phyloP scores from a whole-genome alignment of 1,140 invertebrate species.

The Scaptomyza hsui region DNA sequence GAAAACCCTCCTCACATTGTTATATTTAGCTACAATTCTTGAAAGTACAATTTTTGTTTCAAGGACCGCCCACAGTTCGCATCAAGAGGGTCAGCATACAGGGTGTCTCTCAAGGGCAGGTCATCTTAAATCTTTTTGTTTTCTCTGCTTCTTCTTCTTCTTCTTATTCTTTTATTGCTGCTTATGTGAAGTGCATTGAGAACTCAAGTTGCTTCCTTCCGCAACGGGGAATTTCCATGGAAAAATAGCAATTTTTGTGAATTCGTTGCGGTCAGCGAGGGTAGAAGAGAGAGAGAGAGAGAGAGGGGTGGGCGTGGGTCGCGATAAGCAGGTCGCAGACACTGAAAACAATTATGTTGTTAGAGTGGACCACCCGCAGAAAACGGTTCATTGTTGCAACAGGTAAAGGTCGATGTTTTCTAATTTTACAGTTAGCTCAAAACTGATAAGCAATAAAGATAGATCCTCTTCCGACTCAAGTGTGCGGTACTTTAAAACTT shows the following conservation, averaged over 20 bases:
- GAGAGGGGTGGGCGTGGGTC: slow-evolving; percentile 32
- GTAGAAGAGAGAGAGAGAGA: too few species aligned
- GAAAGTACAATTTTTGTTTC: slow-evolving; percentile 5
- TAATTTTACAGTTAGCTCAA: slow-evolving; percentile 24
- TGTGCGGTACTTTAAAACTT: slow-evolving; percentile 2
- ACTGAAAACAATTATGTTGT: slow-evolving; percentile 37
- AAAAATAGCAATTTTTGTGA: slow-evolving; percentile 61
- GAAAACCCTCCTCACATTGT: too few species aligned
- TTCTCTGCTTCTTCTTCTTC: background rate
- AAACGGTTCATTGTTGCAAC: slow-evolving; percentile 33
- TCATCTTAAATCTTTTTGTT: slow-evolving; percentile 21
- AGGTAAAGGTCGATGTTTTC: slow-evolving; percentile 24
- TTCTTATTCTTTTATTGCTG: too few species aligned
- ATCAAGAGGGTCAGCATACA: slow-evolving; percentile 13
- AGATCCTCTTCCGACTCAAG: background rate
- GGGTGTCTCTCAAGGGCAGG: background rate
- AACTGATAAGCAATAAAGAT: background rate
- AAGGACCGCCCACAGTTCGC: slow-evolving; percentile 23
- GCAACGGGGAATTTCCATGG: slow-evolving; percentile 58
- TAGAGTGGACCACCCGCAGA: slow-evolving; percentile 26
- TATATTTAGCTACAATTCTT: background rate
- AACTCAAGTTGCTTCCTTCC: slow-evolving; percentile 62
- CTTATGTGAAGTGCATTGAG: background rate
- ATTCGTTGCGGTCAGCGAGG: slow-evolving; percentile 27
- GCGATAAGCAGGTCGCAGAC: slow-evolving; percentile 24